These are phyloP conservation scores for Chroicocephalus ridibundus DNA, from an alignment of 2,113 vertebrate genomes.

Conservation along the genomic window DNA sequence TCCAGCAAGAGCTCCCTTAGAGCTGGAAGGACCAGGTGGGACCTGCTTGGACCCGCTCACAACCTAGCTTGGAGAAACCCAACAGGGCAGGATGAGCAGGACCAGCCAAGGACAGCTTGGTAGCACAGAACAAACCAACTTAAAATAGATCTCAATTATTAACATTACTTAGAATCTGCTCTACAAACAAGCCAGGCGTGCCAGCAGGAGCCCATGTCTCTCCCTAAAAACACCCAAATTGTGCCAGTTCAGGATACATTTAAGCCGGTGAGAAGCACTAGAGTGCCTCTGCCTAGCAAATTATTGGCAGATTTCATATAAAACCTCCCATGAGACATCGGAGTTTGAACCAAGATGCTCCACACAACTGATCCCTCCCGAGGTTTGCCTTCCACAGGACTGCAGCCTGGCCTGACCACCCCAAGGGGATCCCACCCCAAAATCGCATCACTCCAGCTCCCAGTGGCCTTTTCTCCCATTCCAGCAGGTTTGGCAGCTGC, in stretches of 20 bases:
- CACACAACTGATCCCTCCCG: not conserved
- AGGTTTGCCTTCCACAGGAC: no score
- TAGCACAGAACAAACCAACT: not conserved
- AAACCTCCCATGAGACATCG: not conserved
- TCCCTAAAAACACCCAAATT: not conserved
- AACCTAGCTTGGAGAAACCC: not conserved
- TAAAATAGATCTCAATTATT: not conserved
- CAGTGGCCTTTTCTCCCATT: accelerated
- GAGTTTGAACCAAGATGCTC: not conserved
- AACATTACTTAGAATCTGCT: not conserved
- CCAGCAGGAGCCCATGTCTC: not conserved
- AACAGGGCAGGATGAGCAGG: not conserved
- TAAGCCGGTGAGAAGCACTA: not conserved
- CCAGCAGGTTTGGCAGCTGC: not conserved
- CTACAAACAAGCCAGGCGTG: not conserved
- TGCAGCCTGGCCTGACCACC: not conserved
- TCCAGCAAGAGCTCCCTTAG: not conserved
- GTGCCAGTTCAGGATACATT: not conserved
- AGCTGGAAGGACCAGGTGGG: not conserved
- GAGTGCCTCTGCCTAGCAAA: not conserved
- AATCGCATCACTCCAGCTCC: not conserved
- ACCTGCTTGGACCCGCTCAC: not conserved
- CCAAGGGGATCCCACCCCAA: not conserved
- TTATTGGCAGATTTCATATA: not conserved
- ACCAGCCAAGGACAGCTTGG: not conserved